A percentile compares a stretch with the other conserved stretches of the same genome.
Conservation (phyloP, 2,888 invertebrate species). For the Syrphus vitripennis region DNA sequence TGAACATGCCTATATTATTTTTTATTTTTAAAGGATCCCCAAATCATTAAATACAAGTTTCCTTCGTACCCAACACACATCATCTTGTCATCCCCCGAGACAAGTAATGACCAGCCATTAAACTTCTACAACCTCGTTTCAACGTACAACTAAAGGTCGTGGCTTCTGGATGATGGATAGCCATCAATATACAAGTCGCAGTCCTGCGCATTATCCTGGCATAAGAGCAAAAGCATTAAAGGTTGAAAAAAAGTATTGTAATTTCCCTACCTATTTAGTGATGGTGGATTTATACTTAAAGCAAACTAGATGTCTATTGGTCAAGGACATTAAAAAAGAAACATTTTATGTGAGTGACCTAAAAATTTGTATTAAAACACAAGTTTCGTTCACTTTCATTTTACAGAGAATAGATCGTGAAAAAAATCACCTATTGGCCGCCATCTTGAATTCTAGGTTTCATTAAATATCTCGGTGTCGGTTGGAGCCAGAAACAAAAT, state of each 20-base stretch:
- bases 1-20: not conserved
- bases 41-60: not conserved
- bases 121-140: not conserved
- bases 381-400: too few species aligned
- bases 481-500: too few species aligned
- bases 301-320: too few species aligned
- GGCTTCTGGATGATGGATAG: slow-evolving; percentile 6
- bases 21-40: not conserved
- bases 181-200: not conserved
- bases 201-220: not conserved
- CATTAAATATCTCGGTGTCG: too few species aligned
- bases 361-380: too few species aligned
- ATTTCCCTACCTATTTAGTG: not conserved
- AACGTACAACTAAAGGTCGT: not conserved
- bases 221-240: not conserved
- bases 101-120: slow-evolving; percentile 1
- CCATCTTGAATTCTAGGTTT: too few species aligned
- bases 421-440: too few species aligned
- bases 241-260: not conserved
- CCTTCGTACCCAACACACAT: not conserved
- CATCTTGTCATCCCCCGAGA: not conserved
- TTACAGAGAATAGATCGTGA: too few species aligned
- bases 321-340: too few species aligned
- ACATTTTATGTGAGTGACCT: too few species aligned
- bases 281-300: not conserved